A percentile compares a stretch with the other conserved stretches of the same genome.
These are phyloP conservation scores for Brevimyrus niger DNA, from an alignment of 2,113 vertebrate species.

Conservation along the genomic window DNA sequence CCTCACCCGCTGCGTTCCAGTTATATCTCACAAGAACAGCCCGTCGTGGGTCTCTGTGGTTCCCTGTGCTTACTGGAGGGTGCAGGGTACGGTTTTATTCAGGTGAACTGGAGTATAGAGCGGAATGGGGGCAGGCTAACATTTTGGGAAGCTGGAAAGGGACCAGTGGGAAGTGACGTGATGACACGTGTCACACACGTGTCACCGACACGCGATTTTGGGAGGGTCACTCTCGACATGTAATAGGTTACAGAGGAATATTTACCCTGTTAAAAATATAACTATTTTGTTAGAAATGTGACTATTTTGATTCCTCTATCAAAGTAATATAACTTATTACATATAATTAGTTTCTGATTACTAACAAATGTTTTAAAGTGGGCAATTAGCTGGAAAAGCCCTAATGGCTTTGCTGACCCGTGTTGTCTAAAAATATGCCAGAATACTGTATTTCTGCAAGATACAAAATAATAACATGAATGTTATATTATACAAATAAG, in stretches of 20 bases:
- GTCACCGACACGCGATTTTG: background rate
- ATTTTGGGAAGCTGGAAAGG: background rate
- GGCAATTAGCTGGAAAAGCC: background rate
- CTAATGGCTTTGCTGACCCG: background rate
- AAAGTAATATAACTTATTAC: background rate
- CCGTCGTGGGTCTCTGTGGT: background rate
- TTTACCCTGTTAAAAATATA: background rate
- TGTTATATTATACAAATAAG: background rate
- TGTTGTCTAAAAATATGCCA: background rate
- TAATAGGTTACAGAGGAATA: background rate
- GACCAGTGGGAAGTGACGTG: background rate
- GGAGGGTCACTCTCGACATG: background rate
- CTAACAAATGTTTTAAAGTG: background rate
- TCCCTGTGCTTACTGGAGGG: background rate
- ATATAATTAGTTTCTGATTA: background rate
- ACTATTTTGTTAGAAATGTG: background rate
- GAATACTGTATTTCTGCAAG: background rate
- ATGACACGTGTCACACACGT: background rate
- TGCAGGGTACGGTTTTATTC: background rate
- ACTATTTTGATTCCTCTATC: background rate
- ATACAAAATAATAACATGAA: background rate
- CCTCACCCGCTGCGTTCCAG: background rate
- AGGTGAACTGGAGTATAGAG: background rate
- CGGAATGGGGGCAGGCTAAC: background rate
- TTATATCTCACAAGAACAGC: background rate